These are phyloP conservation scores for Cololabis saira DNA, from an alignment of 2,113 vertebrate genomes.

Conservation along the genomic window DNA sequence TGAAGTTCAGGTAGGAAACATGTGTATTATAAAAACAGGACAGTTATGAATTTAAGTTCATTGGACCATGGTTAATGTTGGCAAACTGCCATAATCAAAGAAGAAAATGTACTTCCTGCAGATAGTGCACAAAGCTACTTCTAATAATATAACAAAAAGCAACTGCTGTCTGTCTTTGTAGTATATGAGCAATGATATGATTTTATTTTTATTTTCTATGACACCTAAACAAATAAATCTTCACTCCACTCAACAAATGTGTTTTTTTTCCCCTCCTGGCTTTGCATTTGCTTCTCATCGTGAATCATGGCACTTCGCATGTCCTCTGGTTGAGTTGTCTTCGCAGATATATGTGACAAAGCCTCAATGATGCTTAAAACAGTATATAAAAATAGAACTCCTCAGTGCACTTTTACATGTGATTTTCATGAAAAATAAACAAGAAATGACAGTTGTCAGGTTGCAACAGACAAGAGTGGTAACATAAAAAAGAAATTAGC, in stretches of 20 bases:
- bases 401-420: slow-evolving; percentile 58
- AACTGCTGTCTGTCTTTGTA: background rate
- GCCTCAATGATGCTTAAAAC: slow-evolving; percentile 61
- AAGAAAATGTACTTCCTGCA: too few species aligned
- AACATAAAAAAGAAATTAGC: slow-evolving; percentile 25
- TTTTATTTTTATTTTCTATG: slow-evolving; percentile 40
- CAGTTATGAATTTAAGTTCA: too few species aligned
- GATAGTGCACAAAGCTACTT: background rate
- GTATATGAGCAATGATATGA: slow-evolving; percentile 29
- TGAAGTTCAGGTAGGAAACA: background rate
- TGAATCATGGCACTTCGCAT: slow-evolving; percentile 59
- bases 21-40: too few species aligned
- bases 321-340: slow-evolving; percentile 67
- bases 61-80: too few species aligned
- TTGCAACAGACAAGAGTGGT: slow-evolving; percentile 46
- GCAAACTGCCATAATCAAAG: too few species aligned
- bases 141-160: background rate
- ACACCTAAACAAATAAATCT: slow-evolving; percentile 64
- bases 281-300: slow-evolving; percentile 63
- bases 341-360: slow-evolving; percentile 58
- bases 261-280: slow-evolving; percentile 25
- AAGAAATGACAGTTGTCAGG: slow-evolving; percentile 60
- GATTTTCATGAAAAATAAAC: slow-evolving; percentile 55
- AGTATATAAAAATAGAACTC: slow-evolving; percentile 73
- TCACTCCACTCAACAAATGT: slow-evolving; percentile 34